These are phyloP conservation scores for Alligator sinensis DNA, from an alignment of 2,113 vertebrate species.

Conservation along the genomic window DNA sequence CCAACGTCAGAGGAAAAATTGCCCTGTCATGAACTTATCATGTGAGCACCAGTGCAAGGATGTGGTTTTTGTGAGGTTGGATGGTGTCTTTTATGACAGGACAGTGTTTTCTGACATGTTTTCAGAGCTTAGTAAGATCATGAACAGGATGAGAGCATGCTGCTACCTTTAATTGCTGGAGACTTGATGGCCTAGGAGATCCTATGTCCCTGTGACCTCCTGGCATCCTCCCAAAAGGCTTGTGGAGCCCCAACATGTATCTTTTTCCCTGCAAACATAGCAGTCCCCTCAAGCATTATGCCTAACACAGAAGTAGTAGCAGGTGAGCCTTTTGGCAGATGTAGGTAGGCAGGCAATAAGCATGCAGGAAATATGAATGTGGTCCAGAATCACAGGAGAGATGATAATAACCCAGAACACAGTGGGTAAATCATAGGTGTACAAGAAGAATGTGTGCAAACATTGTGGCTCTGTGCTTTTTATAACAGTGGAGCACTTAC, in stretches of 20 bases:
- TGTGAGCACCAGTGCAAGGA: background rate
- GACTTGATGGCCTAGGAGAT: background rate
- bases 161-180: background rate
- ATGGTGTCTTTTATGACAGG: background rate
- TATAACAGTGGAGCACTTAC: fast-evolving
- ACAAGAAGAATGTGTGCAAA: background rate
- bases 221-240: background rate
- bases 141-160: background rate
- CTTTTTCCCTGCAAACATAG: background rate
- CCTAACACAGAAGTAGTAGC: background rate
- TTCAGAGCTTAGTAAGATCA: background rate
- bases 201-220: background rate
- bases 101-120: background rate
- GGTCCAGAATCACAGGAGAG: background rate
- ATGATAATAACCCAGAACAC: fast-evolving
- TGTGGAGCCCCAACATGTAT: background rate
- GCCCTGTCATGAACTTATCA: background rate
- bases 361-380: fast-evolving
- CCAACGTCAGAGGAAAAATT: no score
- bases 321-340: background rate
- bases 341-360: conserved; percentile 10
- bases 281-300: background rate
- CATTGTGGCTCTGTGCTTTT: fast-evolving
- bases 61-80: fast-evolving
- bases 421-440: fast-evolving